Evolutionary conservation across 2,888 invertebrate species (phyloP).

Genomic region (Patella ulyssiponensis): DNA sequence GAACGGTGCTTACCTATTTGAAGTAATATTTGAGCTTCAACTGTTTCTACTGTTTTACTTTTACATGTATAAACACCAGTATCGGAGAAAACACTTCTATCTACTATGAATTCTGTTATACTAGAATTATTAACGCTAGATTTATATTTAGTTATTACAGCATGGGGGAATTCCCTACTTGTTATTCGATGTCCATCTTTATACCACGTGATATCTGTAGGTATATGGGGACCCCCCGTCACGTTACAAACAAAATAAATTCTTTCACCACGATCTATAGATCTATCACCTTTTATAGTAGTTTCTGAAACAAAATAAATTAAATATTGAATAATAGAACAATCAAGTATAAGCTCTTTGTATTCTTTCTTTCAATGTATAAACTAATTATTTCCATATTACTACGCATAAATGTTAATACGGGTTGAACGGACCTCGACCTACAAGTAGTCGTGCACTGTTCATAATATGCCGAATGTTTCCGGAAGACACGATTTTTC

Average conservation of each 20-base stretch:
- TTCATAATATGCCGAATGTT: too few relatives aligned
- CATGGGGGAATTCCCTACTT: neutral
- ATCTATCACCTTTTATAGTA: neutral
- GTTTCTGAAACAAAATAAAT: neutral
- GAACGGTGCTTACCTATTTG: neutral
- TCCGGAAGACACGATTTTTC: too few relatives aligned
- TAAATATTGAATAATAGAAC: too few relatives aligned
- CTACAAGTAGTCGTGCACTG: too few relatives aligned
- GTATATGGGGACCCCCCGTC: neutral
- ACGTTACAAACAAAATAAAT: neutral
- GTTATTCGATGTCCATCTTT: neutral
- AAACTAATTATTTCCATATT: too few relatives aligned
- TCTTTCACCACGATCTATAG: slow-evolving; percentile 2
- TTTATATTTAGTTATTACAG: neutral
- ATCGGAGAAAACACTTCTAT: neutral
- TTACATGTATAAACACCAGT: neutral
- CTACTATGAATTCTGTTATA: neutral
- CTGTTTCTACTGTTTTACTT: neutral
- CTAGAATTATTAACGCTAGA: neutral
- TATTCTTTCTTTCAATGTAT: too few relatives aligned
- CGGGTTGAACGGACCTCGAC: too few relatives aligned
- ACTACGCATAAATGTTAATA: too few relatives aligned
- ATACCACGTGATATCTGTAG: slow-evolving; percentile 3
- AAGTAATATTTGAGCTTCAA: neutral
- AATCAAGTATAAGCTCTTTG: too few relatives aligned